A percentile compares a stretch with the other conserved stretches of the same genome.
Evolutionary conservation across 2,797 vertebrate genomes (phyloP).

Genomic region (Calcarius lapponicus): DNA sequence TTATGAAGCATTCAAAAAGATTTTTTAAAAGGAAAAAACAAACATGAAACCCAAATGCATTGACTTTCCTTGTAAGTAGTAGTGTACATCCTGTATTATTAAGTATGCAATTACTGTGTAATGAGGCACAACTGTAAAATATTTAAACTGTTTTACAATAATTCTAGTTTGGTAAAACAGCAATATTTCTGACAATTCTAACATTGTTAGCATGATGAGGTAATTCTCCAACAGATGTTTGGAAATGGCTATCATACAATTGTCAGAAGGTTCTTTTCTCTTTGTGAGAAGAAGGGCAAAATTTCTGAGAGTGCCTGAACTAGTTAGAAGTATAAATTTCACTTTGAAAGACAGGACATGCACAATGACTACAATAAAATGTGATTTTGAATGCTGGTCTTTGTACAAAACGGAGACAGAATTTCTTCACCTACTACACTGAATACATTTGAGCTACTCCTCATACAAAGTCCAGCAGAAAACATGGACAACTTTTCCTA

Average conservation of each 20-base stretch:
- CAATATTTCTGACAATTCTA: constrained; percentile 35
- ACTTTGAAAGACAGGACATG: not conserved
- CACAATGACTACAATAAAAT: not conserved
- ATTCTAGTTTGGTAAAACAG: constrained; percentile 18
- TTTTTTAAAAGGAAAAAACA: not conserved
- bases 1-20: not conserved
- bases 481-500: not conserved
- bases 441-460: not conserved
- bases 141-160: constrained; percentile 42
- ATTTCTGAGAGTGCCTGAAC: not conserved
- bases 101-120: constrained; percentile 38
- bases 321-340: not conserved
- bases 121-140: constrained; percentile 41
- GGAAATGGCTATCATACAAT: not conserved
- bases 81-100: constrained; percentile 36
- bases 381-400: not conserved
- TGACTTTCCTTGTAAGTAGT: constrained; percentile 22
- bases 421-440: not conserved
- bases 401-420: not conserved
- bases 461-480: not conserved
- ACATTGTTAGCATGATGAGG: not conserved
- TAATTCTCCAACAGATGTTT: not conserved
- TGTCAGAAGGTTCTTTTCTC: not conserved
- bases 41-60: constrained; percentile 13
- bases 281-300: not conserved